phyloP scores from a whole-genome alignment of 2,888 invertebrate species.

The Diplazon laetatorius region DNA sequence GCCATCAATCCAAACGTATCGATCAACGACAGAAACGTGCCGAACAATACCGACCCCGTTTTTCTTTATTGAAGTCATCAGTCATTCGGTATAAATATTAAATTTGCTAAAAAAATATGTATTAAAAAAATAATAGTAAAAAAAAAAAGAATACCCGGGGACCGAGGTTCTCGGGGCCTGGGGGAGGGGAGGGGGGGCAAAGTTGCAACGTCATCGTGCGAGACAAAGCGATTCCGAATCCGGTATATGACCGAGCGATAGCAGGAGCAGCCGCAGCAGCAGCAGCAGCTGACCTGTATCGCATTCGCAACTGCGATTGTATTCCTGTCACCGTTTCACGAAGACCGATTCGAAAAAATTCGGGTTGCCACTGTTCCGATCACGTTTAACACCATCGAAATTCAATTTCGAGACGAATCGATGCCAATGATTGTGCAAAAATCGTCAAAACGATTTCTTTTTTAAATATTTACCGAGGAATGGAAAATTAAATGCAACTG shows the following conservation, averaged over 20 bases:
- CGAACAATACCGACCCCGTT: conserved; percentile 80
- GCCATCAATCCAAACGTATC: conserved; percentile 72
- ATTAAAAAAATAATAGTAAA: no score
- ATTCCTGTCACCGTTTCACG: conserved; percentile 3
- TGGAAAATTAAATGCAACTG: no score
- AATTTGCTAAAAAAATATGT: conserved; percentile 82
- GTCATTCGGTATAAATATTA: conserved; percentile 83
- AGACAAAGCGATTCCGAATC: conserved; percentile 62
- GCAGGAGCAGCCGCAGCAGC: not conserved
- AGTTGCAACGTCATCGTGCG: conserved; percentile 80
- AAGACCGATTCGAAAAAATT: not conserved
- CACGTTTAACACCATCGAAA: not conserved
- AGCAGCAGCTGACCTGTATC: conserved; percentile 62
- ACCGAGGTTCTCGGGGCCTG: conserved; percentile 55
- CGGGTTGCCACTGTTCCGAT: not conserved
- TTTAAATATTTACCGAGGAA: no score
- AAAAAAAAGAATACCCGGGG: no score
- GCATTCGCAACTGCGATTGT: conserved; percentile 33
- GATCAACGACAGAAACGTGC: conserved; percentile 82
- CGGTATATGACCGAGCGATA: conserved; percentile 27
- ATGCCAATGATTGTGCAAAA: not conserved
- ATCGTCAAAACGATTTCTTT: not conserved
- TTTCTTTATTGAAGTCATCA: conserved; percentile 82
- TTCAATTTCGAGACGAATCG: not conserved
- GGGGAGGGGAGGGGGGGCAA: conserved; percentile 80